Conservation (phyloP, 2,888 invertebrate species). For the Trachelus iudaicus region DNA sequence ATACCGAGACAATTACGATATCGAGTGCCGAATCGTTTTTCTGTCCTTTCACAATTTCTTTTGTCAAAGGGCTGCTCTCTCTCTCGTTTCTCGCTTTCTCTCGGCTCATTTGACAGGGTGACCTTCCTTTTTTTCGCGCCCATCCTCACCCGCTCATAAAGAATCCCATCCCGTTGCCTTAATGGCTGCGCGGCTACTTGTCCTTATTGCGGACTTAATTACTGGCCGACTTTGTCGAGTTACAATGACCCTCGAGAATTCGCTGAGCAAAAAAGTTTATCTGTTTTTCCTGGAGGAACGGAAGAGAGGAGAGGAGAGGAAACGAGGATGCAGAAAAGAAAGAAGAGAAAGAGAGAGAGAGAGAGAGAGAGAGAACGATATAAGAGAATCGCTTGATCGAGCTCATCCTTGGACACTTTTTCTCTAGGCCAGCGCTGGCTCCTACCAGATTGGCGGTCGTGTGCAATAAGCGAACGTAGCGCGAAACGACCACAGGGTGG, state of each 20-base stretch:
- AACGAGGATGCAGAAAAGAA: no score
- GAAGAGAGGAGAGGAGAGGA: no score
- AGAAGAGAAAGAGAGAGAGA: no score
- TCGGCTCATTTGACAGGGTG: constrained; percentile 61
- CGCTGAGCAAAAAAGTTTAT: no score
- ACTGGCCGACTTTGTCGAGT: constrained; percentile 63
- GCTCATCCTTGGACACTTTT: no score
- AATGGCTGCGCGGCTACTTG: constrained; percentile 62
- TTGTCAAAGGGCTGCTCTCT: constrained; percentile 40
- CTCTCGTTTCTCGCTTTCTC: constrained; percentile 41
- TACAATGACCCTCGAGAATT: constrained; percentile 62
- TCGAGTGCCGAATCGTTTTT: constrained; percentile 29
- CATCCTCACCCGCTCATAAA: constrained; percentile 45
- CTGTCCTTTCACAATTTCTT: constrained; percentile 60
- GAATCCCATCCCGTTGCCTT: constrained; percentile 51
- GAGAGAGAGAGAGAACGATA: no score
- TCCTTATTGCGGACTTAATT: constrained; percentile 65
- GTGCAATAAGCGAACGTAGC: constrained; percentile 24
- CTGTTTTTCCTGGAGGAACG: no score
- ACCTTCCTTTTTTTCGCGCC: constrained; percentile 45
- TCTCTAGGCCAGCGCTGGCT: no score
- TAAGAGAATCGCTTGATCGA: no score
- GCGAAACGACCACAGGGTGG: constrained; percentile 23
- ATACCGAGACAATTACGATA: constrained; percentile 55
- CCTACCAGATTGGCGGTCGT: not conserved